phyloP scores from a whole-genome alignment of 23 tunicate species.

The Diplosoma virens region DNA sequence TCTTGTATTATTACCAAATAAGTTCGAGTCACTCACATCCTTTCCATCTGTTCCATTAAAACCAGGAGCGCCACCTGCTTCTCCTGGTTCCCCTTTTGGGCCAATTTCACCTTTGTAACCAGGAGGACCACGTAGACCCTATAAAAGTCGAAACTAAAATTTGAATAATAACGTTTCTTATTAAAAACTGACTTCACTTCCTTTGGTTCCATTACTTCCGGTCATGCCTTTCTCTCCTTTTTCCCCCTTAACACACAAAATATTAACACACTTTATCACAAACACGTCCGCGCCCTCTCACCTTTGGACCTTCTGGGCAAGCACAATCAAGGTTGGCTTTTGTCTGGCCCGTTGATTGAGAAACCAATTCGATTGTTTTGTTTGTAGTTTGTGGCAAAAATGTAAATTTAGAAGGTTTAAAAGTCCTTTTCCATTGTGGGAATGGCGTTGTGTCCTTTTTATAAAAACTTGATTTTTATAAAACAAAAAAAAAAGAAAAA shows the following conservation, averaged over 20 bases:
- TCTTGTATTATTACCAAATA: too few relatives aligned
- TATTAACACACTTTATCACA: too few relatives aligned
- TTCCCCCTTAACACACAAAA: slow-evolving; percentile 42
- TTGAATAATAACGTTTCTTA: background rate
- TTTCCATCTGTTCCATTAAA: slow-evolving; percentile 7
- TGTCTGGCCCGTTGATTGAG: too few relatives aligned
- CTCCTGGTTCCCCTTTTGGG: slow-evolving; percentile 35
- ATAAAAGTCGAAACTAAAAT: background rate
- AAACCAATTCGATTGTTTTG: too few relatives aligned
- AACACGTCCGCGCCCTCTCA: background rate
- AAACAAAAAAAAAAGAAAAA: too few relatives aligned
- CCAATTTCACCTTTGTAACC: slow-evolving; percentile 37
- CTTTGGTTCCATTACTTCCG: slow-evolving; percentile 54
- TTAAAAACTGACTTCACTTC: slow-evolving; percentile 19
- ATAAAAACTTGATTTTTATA: too few relatives aligned
- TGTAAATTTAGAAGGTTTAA: too few relatives aligned
- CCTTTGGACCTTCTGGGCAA: slow-evolving; percentile 5
- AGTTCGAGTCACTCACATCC: slow-evolving; percentile 5
- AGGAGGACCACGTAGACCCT: background rate
- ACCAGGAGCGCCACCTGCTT: slow-evolving; percentile 28
- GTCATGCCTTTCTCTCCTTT: slow-evolving; percentile 28
- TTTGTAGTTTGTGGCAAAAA: too few relatives aligned
- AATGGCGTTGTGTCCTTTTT: too few relatives aligned
- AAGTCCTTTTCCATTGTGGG: too few relatives aligned
- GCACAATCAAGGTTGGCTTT: too few relatives aligned